Conservation (phyloP, 2,797 vertebrate genomes). For the Brachyalestes nurse region DNA sequence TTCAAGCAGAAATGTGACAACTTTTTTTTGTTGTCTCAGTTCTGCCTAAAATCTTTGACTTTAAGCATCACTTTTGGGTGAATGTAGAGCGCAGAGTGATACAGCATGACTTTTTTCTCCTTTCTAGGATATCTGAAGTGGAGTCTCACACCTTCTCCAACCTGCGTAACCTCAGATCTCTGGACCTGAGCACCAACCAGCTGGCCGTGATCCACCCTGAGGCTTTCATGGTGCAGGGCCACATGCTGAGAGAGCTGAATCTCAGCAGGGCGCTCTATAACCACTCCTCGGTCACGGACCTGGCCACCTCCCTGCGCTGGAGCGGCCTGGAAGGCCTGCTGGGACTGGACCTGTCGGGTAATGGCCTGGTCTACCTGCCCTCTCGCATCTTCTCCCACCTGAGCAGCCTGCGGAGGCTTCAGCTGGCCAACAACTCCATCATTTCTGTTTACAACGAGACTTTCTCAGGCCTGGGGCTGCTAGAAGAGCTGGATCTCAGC, state of each 20-base stretch:
- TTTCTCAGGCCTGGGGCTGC: conserved; percentile 73
- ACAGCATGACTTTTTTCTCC: neutral
- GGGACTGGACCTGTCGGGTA: conserved; percentile 78
- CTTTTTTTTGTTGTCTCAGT: too few species aligned
- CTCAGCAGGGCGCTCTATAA: conserved; percentile 78
- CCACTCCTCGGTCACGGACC: conserved; percentile 73
- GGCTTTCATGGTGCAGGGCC: conserved; percentile 74
- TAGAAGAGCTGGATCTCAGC: conserved; percentile 76
- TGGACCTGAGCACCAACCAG: conserved; percentile 80
- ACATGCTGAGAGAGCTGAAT: conserved; percentile 81
- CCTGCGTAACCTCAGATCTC: conserved; percentile 72
- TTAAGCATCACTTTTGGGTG: too few species aligned
- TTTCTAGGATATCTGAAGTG: conserved; percentile 73
- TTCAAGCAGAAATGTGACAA: too few species aligned
- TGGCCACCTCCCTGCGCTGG: conserved; percentile 77
- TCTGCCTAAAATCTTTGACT: too few species aligned
- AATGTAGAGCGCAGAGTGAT: neutral
- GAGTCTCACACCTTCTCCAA: conserved; percentile 75
- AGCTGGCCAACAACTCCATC: conserved; percentile 76
- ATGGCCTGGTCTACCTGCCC: conserved; percentile 74
- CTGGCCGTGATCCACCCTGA: conserved; percentile 79
- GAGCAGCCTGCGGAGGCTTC: conserved; percentile 68
- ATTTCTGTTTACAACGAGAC: conserved; percentile 71
- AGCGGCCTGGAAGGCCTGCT: conserved; percentile 75
- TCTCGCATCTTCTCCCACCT: conserved; percentile 77